Percentiles rank a stretch among this genome's conserved stretches.
These are phyloP conservation scores for Drosophila kepulauana DNA, from an alignment of 1,140 invertebrate genomes.

Conservation along the genomic window DNA sequence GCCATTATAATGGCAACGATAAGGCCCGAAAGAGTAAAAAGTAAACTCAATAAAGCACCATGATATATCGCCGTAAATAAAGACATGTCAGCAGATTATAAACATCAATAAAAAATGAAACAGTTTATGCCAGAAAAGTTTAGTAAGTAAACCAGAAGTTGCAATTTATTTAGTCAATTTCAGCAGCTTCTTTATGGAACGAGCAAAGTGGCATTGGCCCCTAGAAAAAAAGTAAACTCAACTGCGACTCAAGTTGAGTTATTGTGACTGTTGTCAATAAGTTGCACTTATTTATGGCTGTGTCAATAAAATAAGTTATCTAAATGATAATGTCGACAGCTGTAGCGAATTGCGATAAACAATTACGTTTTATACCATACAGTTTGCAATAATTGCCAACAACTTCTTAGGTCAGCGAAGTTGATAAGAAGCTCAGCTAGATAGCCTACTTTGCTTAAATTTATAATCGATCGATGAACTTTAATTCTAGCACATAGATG, in stretches of 20 bases:
- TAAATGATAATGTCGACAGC: conserved; percentile 20
- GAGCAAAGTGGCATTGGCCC: too few species aligned
- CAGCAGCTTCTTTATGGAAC: too few species aligned
- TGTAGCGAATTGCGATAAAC: neutral
- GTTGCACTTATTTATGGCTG: conserved; percentile 25
- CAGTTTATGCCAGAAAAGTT: neutral
- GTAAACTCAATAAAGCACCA: conserved; percentile 7
- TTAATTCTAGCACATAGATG: neutral
- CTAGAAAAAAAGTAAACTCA: conserved; percentile 5
- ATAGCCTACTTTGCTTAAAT: neutral
- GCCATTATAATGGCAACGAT: conserved; percentile 19
- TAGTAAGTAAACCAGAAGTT: neutral
- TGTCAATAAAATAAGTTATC: conserved; percentile 32
- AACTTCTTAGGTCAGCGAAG: conserved; percentile 2
- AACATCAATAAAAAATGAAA: conserved; percentile 16
- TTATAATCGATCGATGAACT: conserved; percentile 1
- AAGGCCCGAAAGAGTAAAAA: conserved; percentile 6
- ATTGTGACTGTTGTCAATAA: conserved; percentile 11
- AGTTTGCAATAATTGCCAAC: conserved; percentile 18
- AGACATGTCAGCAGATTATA: neutral
- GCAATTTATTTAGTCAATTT: neutral
- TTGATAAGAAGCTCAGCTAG: neutral
- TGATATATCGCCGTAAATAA: conserved; percentile 1
- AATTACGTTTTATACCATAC: neutral
- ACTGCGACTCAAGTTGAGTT: conserved; percentile 15